Conservation (phyloP, 2,797 vertebrate genomes). For the Hypotaenidia philippensis region DNA sequence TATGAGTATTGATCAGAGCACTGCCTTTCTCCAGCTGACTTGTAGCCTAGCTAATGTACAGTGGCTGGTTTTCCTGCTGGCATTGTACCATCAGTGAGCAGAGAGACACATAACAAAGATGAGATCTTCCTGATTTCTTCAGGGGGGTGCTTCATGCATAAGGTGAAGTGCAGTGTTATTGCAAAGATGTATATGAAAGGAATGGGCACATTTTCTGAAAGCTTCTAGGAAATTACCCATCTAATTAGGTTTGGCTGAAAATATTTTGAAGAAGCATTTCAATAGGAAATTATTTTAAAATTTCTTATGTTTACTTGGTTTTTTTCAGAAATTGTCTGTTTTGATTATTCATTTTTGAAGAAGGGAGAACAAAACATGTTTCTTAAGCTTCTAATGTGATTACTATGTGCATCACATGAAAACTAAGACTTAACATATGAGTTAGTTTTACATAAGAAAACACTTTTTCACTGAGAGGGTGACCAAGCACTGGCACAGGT, state of each 20-base stretch:
- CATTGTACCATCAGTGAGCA: not conserved
- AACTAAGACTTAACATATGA: not conserved
- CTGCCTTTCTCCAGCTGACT: not conserved
- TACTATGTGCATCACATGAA: not conserved
- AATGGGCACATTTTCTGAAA: not conserved
- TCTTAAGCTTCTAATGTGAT: not conserved
- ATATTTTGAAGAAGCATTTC: not conserved
- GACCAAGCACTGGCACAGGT: not conserved
- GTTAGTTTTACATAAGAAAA: not conserved
- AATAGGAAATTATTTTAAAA: not conserved
- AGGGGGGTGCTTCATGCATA: not conserved
- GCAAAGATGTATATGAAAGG: not conserved
- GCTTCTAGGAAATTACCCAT: not conserved
- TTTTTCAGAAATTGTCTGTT: not conserved
- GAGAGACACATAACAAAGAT: not conserved
- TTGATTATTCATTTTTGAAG: not conserved
- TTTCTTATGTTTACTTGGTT: not conserved
- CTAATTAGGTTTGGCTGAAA: slow-evolving; percentile 1
- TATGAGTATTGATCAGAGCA: not conserved
- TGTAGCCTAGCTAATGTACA: not conserved
- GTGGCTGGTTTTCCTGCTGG: not conserved
- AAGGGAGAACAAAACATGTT: not conserved
- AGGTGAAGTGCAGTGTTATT: not conserved
- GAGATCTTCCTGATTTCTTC: not conserved
- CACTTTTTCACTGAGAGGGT: not conserved